phyloP scores from a whole-genome alignment of 1,140 invertebrate genomes.

The Hycleus cichorii region DNA sequence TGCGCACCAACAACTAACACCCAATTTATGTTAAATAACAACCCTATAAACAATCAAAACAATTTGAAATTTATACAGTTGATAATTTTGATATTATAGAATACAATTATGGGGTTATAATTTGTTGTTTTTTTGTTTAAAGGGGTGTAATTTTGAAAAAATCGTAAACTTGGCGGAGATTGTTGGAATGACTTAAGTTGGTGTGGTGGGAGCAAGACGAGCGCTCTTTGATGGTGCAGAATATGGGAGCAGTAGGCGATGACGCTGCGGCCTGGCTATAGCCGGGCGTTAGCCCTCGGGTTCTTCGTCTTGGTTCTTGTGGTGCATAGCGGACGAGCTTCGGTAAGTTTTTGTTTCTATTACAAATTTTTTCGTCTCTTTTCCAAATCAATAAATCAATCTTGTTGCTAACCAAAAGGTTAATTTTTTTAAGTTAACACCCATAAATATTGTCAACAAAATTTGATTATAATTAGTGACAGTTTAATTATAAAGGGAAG shows the following conservation, averaged over 20 bases:
- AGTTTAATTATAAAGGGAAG: too few species aligned
- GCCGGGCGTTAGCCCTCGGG: slow-evolving; percentile 36
- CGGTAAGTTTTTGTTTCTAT: slow-evolving; percentile 35
- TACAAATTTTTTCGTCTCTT: not conserved
- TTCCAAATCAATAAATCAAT: too few species aligned
- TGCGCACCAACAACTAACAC: slow-evolving; percentile 26
- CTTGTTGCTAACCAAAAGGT: too few species aligned
- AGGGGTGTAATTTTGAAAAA: slow-evolving; percentile 14
- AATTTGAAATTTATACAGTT: slow-evolving; percentile 13
- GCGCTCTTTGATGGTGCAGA: slow-evolving; percentile 28
- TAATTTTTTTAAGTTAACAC: too few species aligned
- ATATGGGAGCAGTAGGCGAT: slow-evolving; percentile 40
- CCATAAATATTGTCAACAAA: too few species aligned
- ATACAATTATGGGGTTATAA: not conserved
- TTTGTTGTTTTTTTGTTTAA: not conserved
- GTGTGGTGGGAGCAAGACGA: slow-evolving; percentile 28
- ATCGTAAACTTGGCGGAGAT: not conserved
- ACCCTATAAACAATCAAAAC: slow-evolving; percentile 5
- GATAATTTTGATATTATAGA: not conserved
- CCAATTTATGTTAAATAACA: slow-evolving; percentile 14
- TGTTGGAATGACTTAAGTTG: slow-evolving; percentile 21
- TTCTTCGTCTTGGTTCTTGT: slow-evolving; percentile 33
- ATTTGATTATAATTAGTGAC: too few species aligned
- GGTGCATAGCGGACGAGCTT: slow-evolving; percentile 26
- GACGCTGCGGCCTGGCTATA: slow-evolving; percentile 38